Percentiles rank a stretch among this genome's conserved stretches.
Conservation (phyloP, 1,140 invertebrate genomes). For the Drosophila triauraria region DNA sequence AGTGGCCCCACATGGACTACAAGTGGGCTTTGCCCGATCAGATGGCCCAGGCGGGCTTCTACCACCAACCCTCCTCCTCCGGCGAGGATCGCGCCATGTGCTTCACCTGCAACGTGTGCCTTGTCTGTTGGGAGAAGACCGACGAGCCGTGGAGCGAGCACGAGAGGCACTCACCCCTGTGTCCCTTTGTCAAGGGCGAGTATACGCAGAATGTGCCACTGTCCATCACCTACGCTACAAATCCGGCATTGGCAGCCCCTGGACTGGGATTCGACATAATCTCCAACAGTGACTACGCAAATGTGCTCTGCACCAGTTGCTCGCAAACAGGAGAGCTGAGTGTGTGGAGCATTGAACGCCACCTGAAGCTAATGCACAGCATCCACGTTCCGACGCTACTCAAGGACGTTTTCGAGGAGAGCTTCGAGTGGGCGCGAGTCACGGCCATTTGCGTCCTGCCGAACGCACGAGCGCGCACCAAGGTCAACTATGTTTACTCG, state of each 20-base stretch:
- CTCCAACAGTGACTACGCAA: constrained; percentile 87
- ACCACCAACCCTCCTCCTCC: constrained; percentile 94
- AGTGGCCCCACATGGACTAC: constrained; percentile 98
- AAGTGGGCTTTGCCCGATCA: constrained; percentile 97
- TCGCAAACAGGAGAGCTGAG: constrained; percentile 86
- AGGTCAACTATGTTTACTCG: constrained; percentile 74
- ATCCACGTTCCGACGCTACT: constrained; percentile 73
- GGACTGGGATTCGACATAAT: constrained; percentile 86
- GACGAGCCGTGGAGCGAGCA: constrained; percentile 99
- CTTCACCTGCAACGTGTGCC: constrained; percentile 96
- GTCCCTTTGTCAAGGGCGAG: constrained; percentile 96
- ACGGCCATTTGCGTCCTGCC: constrained; percentile 81
- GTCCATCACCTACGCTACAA: constrained; percentile 94
- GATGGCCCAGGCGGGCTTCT: constrained; percentile 98
- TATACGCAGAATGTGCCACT: constrained; percentile 98
- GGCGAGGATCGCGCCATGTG: constrained; percentile 97
- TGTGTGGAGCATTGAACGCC: constrained; percentile 91
- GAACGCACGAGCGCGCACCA: constrained; percentile 72
- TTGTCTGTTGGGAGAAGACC: constrained; percentile 98
- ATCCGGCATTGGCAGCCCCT: constrained; percentile 89
- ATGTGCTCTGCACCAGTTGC: constrained; percentile 89
- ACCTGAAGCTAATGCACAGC: constrained; percentile 86
- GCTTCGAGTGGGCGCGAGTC: constrained; percentile 72
- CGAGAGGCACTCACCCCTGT: constrained; percentile 95
- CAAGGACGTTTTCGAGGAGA: constrained; percentile 78